A percentile compares a stretch with the other conserved stretches of the same genome.
phyloP scores from a whole-genome alignment of 64 coral and sea anemone genomes.

The Montipora efflorescens region DNA sequence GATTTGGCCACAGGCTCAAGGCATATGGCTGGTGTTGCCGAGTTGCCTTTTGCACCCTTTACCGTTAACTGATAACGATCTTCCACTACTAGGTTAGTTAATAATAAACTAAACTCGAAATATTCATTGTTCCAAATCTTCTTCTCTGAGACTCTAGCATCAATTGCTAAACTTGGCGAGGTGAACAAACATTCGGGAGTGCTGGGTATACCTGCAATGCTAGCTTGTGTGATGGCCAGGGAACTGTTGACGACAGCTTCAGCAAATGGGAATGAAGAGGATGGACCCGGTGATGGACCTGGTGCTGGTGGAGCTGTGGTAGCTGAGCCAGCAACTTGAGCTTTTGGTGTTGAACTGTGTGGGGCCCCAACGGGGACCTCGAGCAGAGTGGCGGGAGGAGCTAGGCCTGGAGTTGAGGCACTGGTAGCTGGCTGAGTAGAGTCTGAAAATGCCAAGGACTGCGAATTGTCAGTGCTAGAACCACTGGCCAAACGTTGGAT shows the following conservation, averaged over 20 bases:
- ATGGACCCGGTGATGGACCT: neutral
- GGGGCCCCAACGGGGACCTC: constrained; percentile 2
- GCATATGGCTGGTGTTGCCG: neutral
- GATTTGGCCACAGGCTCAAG: neutral
- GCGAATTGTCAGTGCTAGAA: neutral
- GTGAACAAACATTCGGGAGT: constrained; percentile 13
- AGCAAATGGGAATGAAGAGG: constrained; percentile 18
- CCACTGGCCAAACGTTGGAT: neutral
- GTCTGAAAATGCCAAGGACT: neutral
- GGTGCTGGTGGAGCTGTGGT: constrained; percentile 11
- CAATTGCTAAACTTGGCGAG: neutral
- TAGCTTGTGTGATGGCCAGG: neutral
- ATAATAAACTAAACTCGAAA: constrained; percentile 18
- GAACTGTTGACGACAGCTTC: neutral
- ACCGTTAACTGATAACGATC: constrained; percentile 1
- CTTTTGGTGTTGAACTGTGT: constrained; percentile 15
- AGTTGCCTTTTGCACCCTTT: too few relatives aligned
- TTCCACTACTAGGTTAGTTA: neutral
- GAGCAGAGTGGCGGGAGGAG: constrained; percentile 1
- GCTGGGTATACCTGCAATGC: neutral
- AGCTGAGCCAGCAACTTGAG: neutral
- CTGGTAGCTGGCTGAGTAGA: neutral
- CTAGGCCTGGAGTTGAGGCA: neutral
- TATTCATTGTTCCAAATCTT: constrained; percentile 54
- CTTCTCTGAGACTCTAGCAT: constrained; percentile 9